Evolutionary conservation across 1,140 invertebrate genomes (phyloP), one percentile per base, ranked within the genome.

Genomic region (Conus ventricosus): DNA sequence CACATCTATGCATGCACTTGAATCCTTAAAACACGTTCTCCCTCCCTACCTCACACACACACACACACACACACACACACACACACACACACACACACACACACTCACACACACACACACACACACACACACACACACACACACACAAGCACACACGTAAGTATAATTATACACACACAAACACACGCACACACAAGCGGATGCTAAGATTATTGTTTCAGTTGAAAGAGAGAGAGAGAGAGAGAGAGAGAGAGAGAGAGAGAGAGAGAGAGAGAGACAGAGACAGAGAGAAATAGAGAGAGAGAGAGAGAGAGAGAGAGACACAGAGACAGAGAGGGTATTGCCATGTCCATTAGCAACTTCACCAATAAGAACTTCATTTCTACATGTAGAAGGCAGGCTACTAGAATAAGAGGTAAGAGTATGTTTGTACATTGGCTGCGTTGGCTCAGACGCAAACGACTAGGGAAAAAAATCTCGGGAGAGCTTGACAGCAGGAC

Each of bases 231-330:
- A 82, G n/a, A 82, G n/a, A 82, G 15, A 85, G n/a, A 71, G 11
- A 63, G n/a, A 82, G n/a, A 82, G 81, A 82, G n/a, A 82, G n/a
- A 82, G n/a, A 82, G n/a, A 82, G n/a, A 82, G 15, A 85, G n/a
- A 71, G 11, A 63, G n/a, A 82, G n/a, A 82, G n/a, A 82, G n/a
- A 82, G n/a, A 82, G n/a, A 82, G n/a, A 82, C 17, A 82, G n/a
- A 51, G 81, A 27, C 17, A 82, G 27, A 39, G 81, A 82, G 81
- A 82, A 0, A 82, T 1, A 82, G 5, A 10, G n/a, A 82, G 27
- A 39, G 81, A 82, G 5, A 11, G 10, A 82, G n/a, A 51, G 27
- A 81, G 53, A 85, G 1, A 67, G 17, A 39, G 0, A 39, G 39
- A 39, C 23, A 82, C 1, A 82, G 1, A 51, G 27, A 81, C 51